Evolutionary conservation across 2,888 invertebrate species (phyloP).

Genomic region (Steinernema carpocapsae): DNA sequence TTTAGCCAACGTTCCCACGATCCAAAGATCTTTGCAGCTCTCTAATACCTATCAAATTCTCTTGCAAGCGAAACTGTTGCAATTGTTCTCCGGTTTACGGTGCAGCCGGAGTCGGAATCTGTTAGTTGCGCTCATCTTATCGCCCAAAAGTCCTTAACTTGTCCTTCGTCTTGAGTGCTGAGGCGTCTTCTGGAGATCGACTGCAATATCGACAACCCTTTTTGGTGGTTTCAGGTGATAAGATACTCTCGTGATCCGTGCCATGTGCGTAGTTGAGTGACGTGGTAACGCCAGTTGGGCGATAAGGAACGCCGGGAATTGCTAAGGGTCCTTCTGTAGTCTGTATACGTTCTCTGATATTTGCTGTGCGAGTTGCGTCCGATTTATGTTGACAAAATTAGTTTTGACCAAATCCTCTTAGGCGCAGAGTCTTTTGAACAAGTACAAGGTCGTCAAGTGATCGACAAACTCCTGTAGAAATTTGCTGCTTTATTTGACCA

Average conservation of each 20-base stretch:
- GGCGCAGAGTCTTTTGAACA: too few relatives aligned
- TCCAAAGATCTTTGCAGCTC: too few relatives aligned
- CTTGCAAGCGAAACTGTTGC: conserved; percentile 18
- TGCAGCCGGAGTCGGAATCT: not conserved
- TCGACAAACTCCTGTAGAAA: too few relatives aligned
- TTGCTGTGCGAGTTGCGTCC: not conserved
- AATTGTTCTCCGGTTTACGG: not conserved
- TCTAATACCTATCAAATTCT: too few relatives aligned
- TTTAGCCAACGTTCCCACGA: too few relatives aligned
- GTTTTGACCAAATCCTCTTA: too few relatives aligned
- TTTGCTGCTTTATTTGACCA: too few relatives aligned
- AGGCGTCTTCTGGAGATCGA: not conserved
- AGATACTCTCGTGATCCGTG: not conserved
- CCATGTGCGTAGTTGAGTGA: not conserved
- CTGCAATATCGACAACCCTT: not conserved
- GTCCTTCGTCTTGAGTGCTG: conserved; percentile 10
- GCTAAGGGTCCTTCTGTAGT: not conserved
- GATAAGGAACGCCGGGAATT: not conserved
- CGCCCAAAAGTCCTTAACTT: not conserved
- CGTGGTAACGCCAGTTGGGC: not conserved
- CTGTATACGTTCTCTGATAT: conserved; percentile 2
- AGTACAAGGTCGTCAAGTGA: too few relatives aligned
- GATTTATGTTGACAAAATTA: too few relatives aligned
- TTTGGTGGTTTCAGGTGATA: not conserved
- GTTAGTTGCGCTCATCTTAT: not conserved